Percentiles rank a stretch among this genome's conserved stretches.
Evolutionary conservation across 1,140 invertebrate species (phyloP).

Genomic region (Drosophila sp.): DNA sequence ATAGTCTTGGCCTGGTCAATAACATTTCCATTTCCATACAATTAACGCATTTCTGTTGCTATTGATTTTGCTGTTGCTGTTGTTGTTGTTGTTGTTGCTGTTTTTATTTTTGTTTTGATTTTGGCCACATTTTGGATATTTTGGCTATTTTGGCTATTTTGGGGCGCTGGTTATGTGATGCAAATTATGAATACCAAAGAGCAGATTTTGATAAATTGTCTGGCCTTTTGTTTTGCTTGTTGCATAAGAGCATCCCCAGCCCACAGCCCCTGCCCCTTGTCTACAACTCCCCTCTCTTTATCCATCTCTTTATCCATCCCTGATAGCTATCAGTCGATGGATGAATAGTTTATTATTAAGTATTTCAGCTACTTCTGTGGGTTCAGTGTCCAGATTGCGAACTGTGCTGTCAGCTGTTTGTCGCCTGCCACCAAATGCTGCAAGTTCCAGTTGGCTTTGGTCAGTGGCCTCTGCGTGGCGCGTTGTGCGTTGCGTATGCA

Average conservation of each 20-base stretch:
- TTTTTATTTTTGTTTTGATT: too few species aligned
- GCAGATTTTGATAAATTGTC: constrained; percentile 71
- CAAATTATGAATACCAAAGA: constrained; percentile 73
- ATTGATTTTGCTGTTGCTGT: not conserved
- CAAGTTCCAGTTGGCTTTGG: constrained; percentile 47
- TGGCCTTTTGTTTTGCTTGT: constrained; percentile 44
- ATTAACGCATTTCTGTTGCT: constrained; percentile 69
- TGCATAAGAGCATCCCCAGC: constrained; percentile 26
- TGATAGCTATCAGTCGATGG: constrained; percentile 4
- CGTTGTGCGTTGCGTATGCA: constrained; percentile 61
- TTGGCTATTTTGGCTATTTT: constrained; percentile 56
- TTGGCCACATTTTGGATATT: constrained; percentile 16
- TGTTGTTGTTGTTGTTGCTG: too few species aligned
- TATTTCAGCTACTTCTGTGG: not conserved
- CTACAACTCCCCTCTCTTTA: not conserved
- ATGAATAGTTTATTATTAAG: constrained; percentile 6
- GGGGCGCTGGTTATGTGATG: constrained; percentile 74
- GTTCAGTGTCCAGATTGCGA: constrained; percentile 15
- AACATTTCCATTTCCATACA: constrained; percentile 73
- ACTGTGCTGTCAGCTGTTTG: not conserved
- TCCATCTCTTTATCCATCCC: not conserved
- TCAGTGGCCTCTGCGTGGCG: constrained; percentile 67
- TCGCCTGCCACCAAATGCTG: constrained; percentile 7
- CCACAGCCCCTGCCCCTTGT: not conserved
- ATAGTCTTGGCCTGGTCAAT: constrained; percentile 39